Evolutionary conservation across 2,113 vertebrate species (phyloP).

Genomic region (Rhinolophus sinicus): DNA sequence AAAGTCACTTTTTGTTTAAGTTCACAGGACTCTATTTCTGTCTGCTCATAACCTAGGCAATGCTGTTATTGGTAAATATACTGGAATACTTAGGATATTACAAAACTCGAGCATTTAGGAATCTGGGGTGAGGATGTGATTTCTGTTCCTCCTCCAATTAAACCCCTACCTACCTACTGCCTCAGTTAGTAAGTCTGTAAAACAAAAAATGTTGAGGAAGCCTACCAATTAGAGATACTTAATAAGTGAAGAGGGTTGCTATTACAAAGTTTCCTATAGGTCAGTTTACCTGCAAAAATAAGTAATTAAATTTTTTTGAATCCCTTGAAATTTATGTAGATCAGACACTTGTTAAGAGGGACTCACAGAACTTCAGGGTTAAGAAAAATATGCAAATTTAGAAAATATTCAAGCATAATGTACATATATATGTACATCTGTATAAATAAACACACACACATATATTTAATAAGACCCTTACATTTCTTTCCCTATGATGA

Average conservation of each 20-base stretch:
- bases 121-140: background rate
- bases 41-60: background rate
- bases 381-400: background rate
- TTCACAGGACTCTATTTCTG: background rate
- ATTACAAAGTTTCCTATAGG: background rate
- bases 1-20: background rate
- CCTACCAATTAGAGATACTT: background rate
- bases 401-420: background rate
- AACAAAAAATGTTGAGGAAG: background rate
- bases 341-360: background rate
- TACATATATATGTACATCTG: background rate
- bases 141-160: background rate
- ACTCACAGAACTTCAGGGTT: background rate
- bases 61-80: background rate
- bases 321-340: background rate
- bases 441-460: background rate
- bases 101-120: background rate
- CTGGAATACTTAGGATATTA: background rate
- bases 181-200: background rate
- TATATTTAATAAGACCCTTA: background rate
- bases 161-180: background rate
- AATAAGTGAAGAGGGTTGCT: background rate
- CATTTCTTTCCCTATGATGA: background rate
- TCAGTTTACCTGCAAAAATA: background rate
- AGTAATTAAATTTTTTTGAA: background rate